Evolutionary conservation across 1,140 invertebrate species (phyloP), one percentile per base, ranked within the genome.

Genomic region (Epicauta chinensis): DNA sequence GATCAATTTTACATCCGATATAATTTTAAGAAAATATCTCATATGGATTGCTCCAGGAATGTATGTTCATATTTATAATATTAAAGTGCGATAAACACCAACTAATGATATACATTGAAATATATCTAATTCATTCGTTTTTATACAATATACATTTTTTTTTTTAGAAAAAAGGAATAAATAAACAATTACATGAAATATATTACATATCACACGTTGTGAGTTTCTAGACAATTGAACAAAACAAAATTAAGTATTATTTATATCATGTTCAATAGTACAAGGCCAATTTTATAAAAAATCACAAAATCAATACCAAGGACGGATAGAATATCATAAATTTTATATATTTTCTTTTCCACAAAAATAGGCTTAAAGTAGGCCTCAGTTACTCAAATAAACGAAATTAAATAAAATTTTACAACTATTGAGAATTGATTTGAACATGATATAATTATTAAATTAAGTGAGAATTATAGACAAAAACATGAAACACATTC

Each of bases 131-230:
- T 47, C 36, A 34, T 47, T 47, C 43, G 43, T 47, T 47, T 47
- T 23, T 23, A 47, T 53, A 53, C 43, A 53, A 40, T 47, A 32
- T 46, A 53, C 43, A 53, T 16, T 29, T 53, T 47, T 17, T 53
- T 23, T n/a, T n/a, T n/a, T n/a, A n/a, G n/a, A n/a, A n/a, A n/a
- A 46, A 47, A 32, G 44, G 34, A 53, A 53, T 44, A 47, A 34
- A 53, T 46, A 53, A 45, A 46, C 23, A 23, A 23, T n/a, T 35
- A 53, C 44, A 53, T 39, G 42, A 45, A 53, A 44, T 45, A 53
- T 53, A 43, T 43, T 53, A 53, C 35, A 53, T 53, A 53, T 53
- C 51, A 53, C 51, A 53, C 47, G 34, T 17, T 47, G 43, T 44
- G 43, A 46, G 43, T 53, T 53, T 53, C 38, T 17, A 46, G 36